A percentile compares a stretch with the other conserved stretches of the same genome.
phyloP scores from a whole-genome alignment of 2,888 invertebrate species.

The Litoditis marina region DNA sequence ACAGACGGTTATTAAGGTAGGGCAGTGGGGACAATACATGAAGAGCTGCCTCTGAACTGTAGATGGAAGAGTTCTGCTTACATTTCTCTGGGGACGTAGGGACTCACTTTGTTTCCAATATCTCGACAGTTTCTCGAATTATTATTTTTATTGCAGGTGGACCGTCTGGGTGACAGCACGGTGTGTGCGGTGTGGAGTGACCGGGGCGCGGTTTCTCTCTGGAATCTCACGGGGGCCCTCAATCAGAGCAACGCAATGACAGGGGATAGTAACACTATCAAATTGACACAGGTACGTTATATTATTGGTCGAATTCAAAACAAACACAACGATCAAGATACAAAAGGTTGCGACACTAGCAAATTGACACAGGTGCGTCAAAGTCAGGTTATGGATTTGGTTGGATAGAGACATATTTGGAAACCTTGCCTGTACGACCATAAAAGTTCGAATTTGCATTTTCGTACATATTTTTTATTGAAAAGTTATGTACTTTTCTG shows the following conservation, averaged over 20 bases:
- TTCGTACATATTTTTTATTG: too few relatives aligned
- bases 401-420: too few relatives aligned
- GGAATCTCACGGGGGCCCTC: constrained; percentile 75
- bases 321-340: constrained; percentile 75
- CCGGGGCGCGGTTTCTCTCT: constrained; percentile 83
- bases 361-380: constrained; percentile 38
- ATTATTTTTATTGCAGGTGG: constrained; percentile 61
- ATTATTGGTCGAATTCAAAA: too few relatives aligned
- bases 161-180: constrained; percentile 69
- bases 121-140: too few relatives aligned
- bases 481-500: too few relatives aligned
- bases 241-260: constrained; percentile 75
- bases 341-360: constrained; percentile 59
- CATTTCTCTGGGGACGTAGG: too few relatives aligned
- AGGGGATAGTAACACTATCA: constrained; percentile 59
- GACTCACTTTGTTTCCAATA: neutral
- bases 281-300: constrained; percentile 36
- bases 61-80: neutral
- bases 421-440: too few relatives aligned
- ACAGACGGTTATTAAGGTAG: too few relatives aligned
- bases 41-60: too few relatives aligned
- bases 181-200: constrained; percentile 95
- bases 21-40: too few relatives aligned
- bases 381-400: neutral
- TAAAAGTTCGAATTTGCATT: too few relatives aligned